These are phyloP conservation scores for Mystacornis crossleyi DNA, from an alignment of 2,113 vertebrate genomes.

Conservation along the genomic window DNA sequence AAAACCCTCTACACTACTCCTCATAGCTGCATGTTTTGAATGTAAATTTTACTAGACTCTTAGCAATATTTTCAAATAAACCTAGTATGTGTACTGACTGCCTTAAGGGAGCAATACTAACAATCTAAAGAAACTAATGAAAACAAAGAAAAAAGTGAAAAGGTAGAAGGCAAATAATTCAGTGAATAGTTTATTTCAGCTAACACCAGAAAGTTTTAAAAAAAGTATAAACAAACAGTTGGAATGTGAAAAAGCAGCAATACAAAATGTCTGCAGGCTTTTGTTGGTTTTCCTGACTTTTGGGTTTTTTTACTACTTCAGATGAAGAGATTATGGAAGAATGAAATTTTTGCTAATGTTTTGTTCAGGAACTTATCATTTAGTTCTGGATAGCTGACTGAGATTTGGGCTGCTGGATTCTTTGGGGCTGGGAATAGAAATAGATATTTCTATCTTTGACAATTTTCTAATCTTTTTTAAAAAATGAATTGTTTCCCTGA, in stretches of 20 bases:
- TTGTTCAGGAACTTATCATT: not conserved
- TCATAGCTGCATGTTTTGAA: not conserved
- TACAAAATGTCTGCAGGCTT: not conserved
- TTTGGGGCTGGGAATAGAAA: not conserved
- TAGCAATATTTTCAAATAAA: not conserved
- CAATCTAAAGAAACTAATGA: not conserved
- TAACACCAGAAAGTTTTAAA: not conserved
- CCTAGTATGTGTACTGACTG: not conserved
- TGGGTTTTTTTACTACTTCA: not conserved
- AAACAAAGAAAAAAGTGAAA: not conserved
- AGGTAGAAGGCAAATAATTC: not conserved
- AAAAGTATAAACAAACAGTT: not conserved
- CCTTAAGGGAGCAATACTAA: not conserved
- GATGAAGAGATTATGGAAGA: not conserved
- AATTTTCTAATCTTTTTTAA: not conserved
- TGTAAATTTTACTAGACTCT: not conserved
- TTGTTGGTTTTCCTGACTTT: not conserved
- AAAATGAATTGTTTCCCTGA: not conserved
- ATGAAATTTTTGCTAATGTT: not conserved
- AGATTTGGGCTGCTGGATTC: not conserved
- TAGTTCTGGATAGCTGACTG: not conserved
- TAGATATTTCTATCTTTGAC: not conserved
- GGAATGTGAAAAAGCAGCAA: not conserved
- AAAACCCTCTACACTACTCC: fast-evolving
- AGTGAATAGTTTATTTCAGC: not conserved